A percentile compares a stretch with the other conserved stretches of the same genome.
These are phyloP conservation scores for Protaetia brevitarsis DNA, from an alignment of 1,140 invertebrate species.

Conservation along the genomic window DNA sequence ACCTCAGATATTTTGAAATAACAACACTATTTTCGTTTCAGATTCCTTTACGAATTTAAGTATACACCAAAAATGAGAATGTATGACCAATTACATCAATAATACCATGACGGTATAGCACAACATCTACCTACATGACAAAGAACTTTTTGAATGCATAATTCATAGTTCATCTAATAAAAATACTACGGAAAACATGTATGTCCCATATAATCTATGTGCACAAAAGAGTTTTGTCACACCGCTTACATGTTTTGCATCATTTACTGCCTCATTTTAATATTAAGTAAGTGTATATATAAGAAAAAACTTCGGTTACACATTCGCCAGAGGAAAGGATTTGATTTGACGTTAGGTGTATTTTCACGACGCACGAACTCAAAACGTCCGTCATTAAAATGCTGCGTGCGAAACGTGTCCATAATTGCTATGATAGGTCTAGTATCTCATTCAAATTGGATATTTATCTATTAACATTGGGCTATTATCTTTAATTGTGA, in stretches of 20 bases:
- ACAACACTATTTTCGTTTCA: no score
- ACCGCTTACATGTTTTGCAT: background rate
- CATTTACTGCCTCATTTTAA: background rate
- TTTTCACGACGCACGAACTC: no score
- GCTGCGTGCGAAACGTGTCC: background rate
- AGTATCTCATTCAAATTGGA: background rate
- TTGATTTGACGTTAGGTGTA: no score
- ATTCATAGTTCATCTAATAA: conserved; percentile 4
- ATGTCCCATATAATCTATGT: background rate
- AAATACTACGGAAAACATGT: background rate
- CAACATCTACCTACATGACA: background rate
- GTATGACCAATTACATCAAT: no score
- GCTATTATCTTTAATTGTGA: background rate
- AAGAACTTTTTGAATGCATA: background rate
- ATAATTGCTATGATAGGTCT: background rate
- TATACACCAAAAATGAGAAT: no score
- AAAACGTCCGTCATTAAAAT: no score
- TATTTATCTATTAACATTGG: background rate
- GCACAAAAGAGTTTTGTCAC: background rate
- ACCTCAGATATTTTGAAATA: no score
- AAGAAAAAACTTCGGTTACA: background rate
- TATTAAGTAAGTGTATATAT: background rate
- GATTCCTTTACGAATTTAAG: no score
- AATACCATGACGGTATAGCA: no score
- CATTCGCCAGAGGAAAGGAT: background rate